phyloP scores from a whole-genome alignment of 2,797 vertebrate species.

The Sebastes variabilis region DNA sequence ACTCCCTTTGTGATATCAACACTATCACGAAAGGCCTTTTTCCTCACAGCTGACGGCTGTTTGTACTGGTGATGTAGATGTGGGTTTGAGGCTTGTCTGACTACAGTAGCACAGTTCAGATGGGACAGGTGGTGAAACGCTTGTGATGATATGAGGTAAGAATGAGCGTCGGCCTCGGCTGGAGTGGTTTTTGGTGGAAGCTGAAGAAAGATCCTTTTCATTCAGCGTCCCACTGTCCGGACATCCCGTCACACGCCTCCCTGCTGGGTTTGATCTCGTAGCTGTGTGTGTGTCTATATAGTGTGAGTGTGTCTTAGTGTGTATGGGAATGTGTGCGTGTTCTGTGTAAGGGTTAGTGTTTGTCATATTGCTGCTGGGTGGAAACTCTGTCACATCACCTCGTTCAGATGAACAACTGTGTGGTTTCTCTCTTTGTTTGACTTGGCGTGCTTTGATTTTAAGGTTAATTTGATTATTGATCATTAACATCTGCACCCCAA shows the following conservation, averaged over 20 bases:
- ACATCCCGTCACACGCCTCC: neutral
- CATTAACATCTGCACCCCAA: neutral
- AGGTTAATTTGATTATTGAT: neutral
- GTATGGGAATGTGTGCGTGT: neutral
- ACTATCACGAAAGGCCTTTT: neutral
- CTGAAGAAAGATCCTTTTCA: neutral
- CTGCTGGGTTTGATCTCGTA: neutral
- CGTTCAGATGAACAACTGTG: neutral
- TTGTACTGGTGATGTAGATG: neutral
- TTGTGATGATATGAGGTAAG: slow-evolving; percentile 33
- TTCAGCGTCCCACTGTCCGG: neutral
- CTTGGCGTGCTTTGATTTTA: neutral
- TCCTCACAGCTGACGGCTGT: neutral
- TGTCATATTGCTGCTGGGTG: neutral
- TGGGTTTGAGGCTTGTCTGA: neutral
- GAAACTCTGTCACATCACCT: neutral
- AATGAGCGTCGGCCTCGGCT: neutral
- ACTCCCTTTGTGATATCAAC: neutral
- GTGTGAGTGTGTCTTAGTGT: neutral
- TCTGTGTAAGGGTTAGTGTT: neutral
- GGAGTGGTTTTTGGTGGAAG: neutral
- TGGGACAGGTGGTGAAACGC: neutral
- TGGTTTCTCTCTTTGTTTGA: neutral
- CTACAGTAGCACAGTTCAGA: slow-evolving; percentile 28
- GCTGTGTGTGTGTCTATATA: neutral